Evolutionary conservation across 2,888 invertebrate species (phyloP).

Genomic region (Apocheima hispidaria): DNA sequence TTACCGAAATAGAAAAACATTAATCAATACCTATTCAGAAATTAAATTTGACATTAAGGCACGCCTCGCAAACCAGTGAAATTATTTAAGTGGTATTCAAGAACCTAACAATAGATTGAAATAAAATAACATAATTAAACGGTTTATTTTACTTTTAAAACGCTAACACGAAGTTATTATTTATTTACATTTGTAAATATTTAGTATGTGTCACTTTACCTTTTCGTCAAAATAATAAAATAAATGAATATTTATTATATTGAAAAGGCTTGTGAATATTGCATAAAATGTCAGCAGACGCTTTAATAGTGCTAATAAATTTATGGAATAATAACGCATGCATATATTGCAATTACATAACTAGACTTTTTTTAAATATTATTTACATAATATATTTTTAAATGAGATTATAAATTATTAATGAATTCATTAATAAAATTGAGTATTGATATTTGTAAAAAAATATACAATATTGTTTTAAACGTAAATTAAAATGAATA

Average conservation of each 20-base stretch:
- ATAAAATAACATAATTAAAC: background rate
- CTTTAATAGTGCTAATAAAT: slow-evolving; percentile 17
- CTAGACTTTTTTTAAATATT: too few relatives aligned
- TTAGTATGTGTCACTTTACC: too few relatives aligned
- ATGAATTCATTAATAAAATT: too few relatives aligned
- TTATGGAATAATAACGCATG: background rate
- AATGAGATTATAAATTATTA: too few relatives aligned
- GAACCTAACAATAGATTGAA: background rate
- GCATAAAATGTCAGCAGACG: slow-evolving; percentile 21
- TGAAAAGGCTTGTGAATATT: slow-evolving; percentile 42
- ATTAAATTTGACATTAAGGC: slow-evolving; percentile 17
- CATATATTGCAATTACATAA: background rate
- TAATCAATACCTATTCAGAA: slow-evolving; percentile 36
- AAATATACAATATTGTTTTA: too few relatives aligned
- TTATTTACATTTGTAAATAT: too few relatives aligned
- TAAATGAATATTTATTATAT: slow-evolving; percentile 18
- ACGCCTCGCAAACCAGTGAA: slow-evolving; percentile 3
- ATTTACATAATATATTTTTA: too few relatives aligned
- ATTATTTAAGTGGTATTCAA: slow-evolving; percentile 14
- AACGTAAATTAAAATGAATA: too few relatives aligned
- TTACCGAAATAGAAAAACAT: slow-evolving; percentile 45
- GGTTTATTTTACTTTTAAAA: background rate
- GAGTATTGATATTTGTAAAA: too few relatives aligned
- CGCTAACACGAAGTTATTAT: background rate
- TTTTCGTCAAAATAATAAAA: too few relatives aligned